phyloP scores from a whole-genome alignment of 2,113 vertebrate species.

The Cepphus grylle region DNA sequence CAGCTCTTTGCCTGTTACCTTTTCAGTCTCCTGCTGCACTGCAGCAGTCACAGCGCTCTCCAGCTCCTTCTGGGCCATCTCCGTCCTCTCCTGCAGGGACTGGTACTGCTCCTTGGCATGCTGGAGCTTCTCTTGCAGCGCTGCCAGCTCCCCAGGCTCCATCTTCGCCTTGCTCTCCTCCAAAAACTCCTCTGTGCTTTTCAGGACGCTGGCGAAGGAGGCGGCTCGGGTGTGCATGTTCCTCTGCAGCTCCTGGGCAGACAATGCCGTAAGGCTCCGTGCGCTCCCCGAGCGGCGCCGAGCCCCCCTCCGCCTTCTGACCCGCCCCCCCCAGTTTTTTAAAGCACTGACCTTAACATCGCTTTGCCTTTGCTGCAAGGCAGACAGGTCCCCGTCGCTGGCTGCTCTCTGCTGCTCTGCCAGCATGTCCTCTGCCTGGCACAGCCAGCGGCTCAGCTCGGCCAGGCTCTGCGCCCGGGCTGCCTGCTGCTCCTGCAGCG shows the following conservation, averaged over 20 bases:
- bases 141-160: constrained; percentile 77
- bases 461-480: constrained; percentile 86
- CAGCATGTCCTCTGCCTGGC: constrained; percentile 78
- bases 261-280: fast-evolving
- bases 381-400: constrained; percentile 68
- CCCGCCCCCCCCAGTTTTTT: fast-evolving
- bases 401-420: constrained; percentile 66
- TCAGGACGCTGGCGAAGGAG: constrained; percentile 78
- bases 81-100: constrained; percentile 76
- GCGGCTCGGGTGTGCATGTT: constrained; percentile 78
- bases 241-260: constrained; percentile 83
- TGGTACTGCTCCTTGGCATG: constrained; percentile 84
- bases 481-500: constrained; percentile 88
- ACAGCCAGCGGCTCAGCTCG: constrained; percentile 83
- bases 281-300: fast-evolving
- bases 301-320: background rate
- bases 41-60: constrained; percentile 83
- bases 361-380: constrained; percentile 83
- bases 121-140: constrained; percentile 76
- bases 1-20: constrained; percentile 69
- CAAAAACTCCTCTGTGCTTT: constrained; percentile 86
- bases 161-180: constrained; percentile 82
- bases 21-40: constrained; percentile 89
- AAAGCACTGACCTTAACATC: constrained; percentile 80
- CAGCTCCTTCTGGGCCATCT: constrained; percentile 80